Conservation (phyloP, 2,797 vertebrate genomes). For the Numenius phaeopus region DNA sequence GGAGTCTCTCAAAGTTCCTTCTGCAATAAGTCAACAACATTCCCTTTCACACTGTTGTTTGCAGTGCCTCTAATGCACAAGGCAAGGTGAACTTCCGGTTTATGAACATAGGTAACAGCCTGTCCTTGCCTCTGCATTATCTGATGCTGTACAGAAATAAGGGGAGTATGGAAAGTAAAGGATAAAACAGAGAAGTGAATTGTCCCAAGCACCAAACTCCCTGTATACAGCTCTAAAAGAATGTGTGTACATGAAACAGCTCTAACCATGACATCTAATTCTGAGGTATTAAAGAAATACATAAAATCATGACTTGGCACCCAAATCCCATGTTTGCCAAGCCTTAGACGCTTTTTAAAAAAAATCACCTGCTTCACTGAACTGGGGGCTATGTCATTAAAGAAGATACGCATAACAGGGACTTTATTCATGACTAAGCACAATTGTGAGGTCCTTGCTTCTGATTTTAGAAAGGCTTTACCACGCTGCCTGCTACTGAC, state of each 20-base stretch:
- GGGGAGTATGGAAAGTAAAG: not conserved
- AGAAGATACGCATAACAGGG: not conserved
- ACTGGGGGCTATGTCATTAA: not conserved
- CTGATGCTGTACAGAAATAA: not conserved
- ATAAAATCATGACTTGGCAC: not conserved
- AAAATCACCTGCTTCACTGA: not conserved
- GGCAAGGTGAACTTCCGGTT: not conserved
- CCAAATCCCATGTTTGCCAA: not conserved
- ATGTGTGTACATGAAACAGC: fast-evolving
- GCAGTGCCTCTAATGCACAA: not conserved
- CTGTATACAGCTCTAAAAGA: fast-evolving
- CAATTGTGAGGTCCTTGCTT: not conserved
- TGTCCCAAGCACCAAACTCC: not conserved
- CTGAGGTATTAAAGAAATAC: not conserved
- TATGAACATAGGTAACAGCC: fast-evolving
- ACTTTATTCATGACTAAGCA: not conserved
- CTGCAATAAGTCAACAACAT: fast-evolving
- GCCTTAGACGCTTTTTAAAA: not conserved
- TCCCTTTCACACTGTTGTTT: not conserved
- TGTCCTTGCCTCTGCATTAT: not conserved
- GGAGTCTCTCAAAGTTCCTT: not conserved
- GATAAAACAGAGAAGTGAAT: not conserved
- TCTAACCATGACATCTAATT: not conserved
- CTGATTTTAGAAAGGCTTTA: not conserved
- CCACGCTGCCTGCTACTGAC: not conserved